Conservation (phyloP, 2,888 invertebrate species). For the Phorcus lineatus region DNA sequence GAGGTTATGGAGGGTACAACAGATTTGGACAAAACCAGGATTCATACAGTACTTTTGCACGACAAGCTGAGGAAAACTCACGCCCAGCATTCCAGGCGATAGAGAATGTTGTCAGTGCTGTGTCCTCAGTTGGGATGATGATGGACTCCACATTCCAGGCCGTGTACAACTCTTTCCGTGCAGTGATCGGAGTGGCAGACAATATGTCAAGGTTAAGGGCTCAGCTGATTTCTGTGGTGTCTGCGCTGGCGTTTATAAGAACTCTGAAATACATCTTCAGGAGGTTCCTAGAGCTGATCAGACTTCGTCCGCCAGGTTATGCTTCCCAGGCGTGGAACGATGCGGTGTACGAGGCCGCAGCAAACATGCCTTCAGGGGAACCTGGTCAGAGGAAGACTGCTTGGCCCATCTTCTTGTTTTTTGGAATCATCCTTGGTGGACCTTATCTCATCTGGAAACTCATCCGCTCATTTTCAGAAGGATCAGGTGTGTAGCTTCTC, state of each 20-base stretch:
- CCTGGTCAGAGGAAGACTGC: constrained; percentile 77
- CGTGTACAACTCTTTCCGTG: constrained; percentile 94
- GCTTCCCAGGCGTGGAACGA: constrained; percentile 74
- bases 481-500: constrained; percentile 24
- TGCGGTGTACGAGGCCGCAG: constrained; percentile 57
- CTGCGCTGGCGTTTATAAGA: constrained; percentile 88
- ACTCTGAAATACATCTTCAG: constrained; percentile 87
- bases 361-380: constrained; percentile 63
- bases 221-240: constrained; percentile 90
- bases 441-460: constrained; percentile 93
- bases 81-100: constrained; percentile 95
- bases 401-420: constrained; percentile 93
- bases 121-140: constrained; percentile 96
- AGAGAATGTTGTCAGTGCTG: constrained; percentile 92
- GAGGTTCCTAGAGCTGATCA: constrained; percentile 82
- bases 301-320: constrained; percentile 74
- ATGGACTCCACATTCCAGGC: constrained; percentile 97
- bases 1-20: constrained; percentile 48
- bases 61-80: constrained; percentile 92
- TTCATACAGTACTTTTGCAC: constrained; percentile 79
- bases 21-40: constrained; percentile 46
- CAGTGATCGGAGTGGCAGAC: constrained; percentile 95
- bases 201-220: constrained; percentile 90
- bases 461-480: constrained; percentile 77
- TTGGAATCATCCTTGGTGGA: constrained; percentile 90